These are phyloP conservation scores for Perizoma flavofasciatum DNA, from an alignment of 2,888 invertebrate species.

Conservation along the genomic window DNA sequence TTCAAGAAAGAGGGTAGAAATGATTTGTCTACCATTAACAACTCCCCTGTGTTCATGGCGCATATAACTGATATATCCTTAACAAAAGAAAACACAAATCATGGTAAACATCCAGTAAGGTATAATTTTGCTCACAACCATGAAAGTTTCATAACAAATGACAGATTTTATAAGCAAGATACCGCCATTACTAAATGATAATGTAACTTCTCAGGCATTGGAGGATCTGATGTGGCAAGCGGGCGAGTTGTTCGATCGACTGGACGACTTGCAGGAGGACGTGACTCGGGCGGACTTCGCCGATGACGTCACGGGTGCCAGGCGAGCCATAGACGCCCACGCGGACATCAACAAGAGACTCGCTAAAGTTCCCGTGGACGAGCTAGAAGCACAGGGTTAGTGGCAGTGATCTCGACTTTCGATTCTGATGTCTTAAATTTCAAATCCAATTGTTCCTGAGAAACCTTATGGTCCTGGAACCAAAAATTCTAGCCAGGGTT, in stretches of 20 bases:
- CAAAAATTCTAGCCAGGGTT: too few relatives aligned
- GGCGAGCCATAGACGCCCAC: conserved; percentile 96
- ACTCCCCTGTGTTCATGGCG: too few relatives aligned
- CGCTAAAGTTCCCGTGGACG: conserved; percentile 96
- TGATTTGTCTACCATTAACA: too few relatives aligned
- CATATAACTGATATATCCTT: too few relatives aligned
- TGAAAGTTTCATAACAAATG: too few relatives aligned
- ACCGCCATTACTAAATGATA: neutral
- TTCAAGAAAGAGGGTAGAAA: too few relatives aligned
- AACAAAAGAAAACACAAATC: too few relatives aligned
- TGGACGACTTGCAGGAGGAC: conserved; percentile 97
- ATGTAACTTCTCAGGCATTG: conserved; percentile 83
- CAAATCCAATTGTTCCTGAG: too few relatives aligned
- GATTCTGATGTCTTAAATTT: neutral
- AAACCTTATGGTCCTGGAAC: too few relatives aligned
- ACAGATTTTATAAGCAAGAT: too few relatives aligned
- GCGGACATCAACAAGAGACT: conserved; percentile 97
- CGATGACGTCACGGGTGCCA: conserved; percentile 96
- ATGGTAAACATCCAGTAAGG: too few relatives aligned
- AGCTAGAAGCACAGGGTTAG: conserved; percentile 94
- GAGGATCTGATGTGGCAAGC: conserved; percentile 99
- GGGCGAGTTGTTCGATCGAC: conserved; percentile 94
- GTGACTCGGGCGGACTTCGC: conserved; percentile 96
- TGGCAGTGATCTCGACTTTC: conserved; percentile 7
- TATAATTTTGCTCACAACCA: too few relatives aligned